phyloP scores from a whole-genome alignment of 2,797 vertebrate species.

The Danio albolineatus region DNA sequence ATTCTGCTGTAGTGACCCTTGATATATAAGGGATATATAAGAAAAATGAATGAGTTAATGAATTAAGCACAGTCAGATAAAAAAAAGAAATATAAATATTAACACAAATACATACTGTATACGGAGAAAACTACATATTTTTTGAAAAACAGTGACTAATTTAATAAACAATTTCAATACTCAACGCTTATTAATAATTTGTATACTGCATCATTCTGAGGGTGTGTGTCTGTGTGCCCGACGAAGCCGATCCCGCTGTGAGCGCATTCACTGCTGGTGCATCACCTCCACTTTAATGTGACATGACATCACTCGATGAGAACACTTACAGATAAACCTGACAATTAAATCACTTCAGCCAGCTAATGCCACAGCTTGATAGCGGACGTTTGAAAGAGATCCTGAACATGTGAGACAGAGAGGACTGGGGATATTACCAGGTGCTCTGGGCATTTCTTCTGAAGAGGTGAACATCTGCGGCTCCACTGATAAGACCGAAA shows the following conservation, averaged over 20 bases:
- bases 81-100: neutral
- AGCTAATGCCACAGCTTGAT: conserved; percentile 18
- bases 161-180: no score
- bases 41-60: no score
- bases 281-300: conserved; percentile 26
- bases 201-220: no score
- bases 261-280: neutral
- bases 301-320: conserved; percentile 18
- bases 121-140: no score
- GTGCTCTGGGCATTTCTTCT: conserved; percentile 32
- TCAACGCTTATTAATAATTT: no score
- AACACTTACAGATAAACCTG: conserved; percentile 34
- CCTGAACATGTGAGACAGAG: conserved; percentile 2
- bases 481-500: conserved; percentile 70
- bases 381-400: conserved; percentile 25
- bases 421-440: conserved; percentile 28
- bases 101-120: no score
- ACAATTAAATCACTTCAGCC: conserved; percentile 44
- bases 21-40: no score
- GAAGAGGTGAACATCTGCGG: conserved; percentile 68
- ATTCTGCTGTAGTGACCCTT: no score
- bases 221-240: no score
- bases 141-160: no score
- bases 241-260: neutral
- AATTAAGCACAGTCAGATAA: neutral